Percentiles rank a stretch among this genome's conserved stretches.
Conservation (phyloP, 2,888 invertebrate genomes). For the Acronicta aceris region DNA sequence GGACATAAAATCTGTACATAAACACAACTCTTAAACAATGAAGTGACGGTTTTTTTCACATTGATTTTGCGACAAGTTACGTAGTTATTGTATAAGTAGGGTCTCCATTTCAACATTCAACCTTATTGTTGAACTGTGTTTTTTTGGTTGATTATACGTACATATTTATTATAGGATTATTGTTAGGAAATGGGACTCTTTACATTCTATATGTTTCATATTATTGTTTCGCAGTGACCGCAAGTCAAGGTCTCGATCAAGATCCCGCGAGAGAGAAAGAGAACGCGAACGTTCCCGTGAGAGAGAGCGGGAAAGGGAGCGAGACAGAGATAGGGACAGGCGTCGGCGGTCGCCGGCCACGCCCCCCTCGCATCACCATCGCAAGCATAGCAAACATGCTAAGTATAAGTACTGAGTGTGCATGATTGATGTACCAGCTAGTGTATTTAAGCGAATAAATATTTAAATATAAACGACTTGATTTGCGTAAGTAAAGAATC, state of each 20-base stretch:
- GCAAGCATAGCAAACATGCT: slow-evolving; percentile 81
- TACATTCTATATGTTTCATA: neutral
- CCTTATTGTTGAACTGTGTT: too few species aligned
- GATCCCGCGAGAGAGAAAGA: slow-evolving; percentile 71
- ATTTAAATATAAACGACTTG: slow-evolving; percentile 30
- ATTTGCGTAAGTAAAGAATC: slow-evolving; percentile 8
- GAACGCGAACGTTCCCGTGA: slow-evolving; percentile 67
- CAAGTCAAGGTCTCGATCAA: slow-evolving; percentile 76
- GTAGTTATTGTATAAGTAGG: too few species aligned
- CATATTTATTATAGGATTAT: too few species aligned
- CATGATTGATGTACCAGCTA: slow-evolving; percentile 9
- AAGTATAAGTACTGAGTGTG: slow-evolving; percentile 80
- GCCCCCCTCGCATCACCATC: slow-evolving; percentile 79
- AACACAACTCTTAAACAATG: too few species aligned
- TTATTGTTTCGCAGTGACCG: slow-evolving; percentile 67
- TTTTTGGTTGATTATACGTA: too few species aligned
- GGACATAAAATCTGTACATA: too few species aligned
- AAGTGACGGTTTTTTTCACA: too few species aligned
- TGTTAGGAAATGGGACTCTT: too few species aligned
- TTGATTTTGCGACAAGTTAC: too few species aligned
- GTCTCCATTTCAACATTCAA: too few species aligned
- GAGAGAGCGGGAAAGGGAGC: slow-evolving; percentile 70
- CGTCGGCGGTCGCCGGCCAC: slow-evolving; percentile 80
- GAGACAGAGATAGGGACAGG: slow-evolving; percentile 69
- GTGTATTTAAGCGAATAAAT: slow-evolving; percentile 52